Evolutionary conservation across 2,797 vertebrate species (phyloP), one percentile per base, ranked within the genome.

Genomic region (Eremophila alpestris): DNA sequence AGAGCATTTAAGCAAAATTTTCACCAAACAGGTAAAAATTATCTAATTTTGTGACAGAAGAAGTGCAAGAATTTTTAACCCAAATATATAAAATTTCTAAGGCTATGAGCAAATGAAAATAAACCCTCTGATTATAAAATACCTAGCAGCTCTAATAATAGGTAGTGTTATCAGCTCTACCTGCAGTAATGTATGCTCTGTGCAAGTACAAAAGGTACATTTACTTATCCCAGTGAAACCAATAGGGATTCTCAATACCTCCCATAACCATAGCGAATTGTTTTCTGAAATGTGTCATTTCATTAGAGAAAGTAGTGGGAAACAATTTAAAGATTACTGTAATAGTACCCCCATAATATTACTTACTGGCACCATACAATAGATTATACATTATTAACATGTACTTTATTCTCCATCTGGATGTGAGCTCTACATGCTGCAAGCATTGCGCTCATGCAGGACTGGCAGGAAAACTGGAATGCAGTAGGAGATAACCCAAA

Each of bases 221-320:
- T 95, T 89, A 87, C 41, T 67, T 70, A 65, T 7, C 9, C 34
- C 12, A 41, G 59, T 91, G 71, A 94, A 96, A 91, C 49, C 51
- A 93, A 49, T 45, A 94, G 45, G 7, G 20, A 51, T 79, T 95
- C 93, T 87, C 68, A 81, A 83, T 76, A 51, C 19, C 32, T 95
- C 13, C 26, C 30, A 84, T 89, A 93, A 82, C 45, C 60, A 92
- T 90, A 84, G 92, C 2, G 7, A 92, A 93, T 87, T 88, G 34
- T 91, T 94, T 93, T 80, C 64, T 92, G 58, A 64, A 60, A 95
- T 67, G 40, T 83, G 51, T 67, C 43, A 81, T 93, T 94, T 95
- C 38, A 81, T 90, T 94, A 90, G 27, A 74, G 48, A 92, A 93
- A 83, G 38, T 81, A 52, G 73, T 56, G 70, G 10, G 18, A 94